Conservation (phyloP, 2,113 vertebrate genomes). For the Passer domesticus region DNA sequence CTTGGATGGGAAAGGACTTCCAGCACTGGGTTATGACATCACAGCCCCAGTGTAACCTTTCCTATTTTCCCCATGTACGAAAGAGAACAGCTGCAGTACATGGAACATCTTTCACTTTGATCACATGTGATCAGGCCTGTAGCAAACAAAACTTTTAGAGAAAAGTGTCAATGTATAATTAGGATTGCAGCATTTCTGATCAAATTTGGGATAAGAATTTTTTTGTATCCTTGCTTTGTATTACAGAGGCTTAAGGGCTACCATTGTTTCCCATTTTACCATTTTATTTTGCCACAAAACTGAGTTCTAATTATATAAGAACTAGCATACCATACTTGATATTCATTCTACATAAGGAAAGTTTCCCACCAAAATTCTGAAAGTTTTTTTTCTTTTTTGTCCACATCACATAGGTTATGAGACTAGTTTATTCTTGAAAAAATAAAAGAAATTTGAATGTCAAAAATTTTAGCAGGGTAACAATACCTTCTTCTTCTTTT, state of each 20-base stretch:
- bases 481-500: neutral
- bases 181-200: neutral
- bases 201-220: neutral
- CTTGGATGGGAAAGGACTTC: neutral
- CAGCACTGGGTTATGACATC: neutral
- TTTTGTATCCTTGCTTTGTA: neutral
- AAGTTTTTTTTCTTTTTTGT: neutral
- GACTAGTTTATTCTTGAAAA: neutral
- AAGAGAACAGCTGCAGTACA: fast-evolving
- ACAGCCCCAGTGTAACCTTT: fast-evolving
- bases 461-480: neutral
- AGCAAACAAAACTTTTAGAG: neutral
- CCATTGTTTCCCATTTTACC: neutral
- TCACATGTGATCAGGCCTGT: neutral
- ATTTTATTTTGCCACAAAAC: neutral
- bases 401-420: fast-evolving
- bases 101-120: neutral
- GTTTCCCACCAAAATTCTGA: neutral
- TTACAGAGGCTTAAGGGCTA: neutral
- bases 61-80: fast-evolving
- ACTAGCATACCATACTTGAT: neutral
- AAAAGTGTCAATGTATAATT: neutral
- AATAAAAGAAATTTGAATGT: neutral
- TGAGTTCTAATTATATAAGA: neutral
- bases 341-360: neutral